Conservation (phyloP, 2,888 invertebrate genomes). For the Papilio elwesi region DNA sequence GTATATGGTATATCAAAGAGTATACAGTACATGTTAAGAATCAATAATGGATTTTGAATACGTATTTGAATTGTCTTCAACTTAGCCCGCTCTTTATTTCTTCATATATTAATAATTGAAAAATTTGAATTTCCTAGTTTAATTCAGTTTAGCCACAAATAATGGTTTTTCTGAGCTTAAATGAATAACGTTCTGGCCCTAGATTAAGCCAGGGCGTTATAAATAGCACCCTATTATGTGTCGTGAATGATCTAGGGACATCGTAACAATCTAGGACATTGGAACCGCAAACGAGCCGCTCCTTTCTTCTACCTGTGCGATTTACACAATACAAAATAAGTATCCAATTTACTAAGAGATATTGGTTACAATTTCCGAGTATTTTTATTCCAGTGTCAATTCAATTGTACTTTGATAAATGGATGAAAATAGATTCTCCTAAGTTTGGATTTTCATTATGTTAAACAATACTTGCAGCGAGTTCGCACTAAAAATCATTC, state of each 20-base stretch:
- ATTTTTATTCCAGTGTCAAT: not conserved
- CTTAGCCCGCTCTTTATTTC: no score
- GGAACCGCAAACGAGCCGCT: constrained; percentile 29
- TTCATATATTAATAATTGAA: not conserved
- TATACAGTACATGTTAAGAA: no score
- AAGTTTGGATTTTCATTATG: no score
- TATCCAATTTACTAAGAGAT: constrained; percentile 17
- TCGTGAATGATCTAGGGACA: constrained; percentile 24
- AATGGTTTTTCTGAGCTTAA: constrained; percentile 19
- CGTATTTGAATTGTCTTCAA: no score
- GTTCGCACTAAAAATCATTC: no score
- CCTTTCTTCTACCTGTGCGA: constrained; percentile 33
- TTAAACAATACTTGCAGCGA: no score
- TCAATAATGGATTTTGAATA: no score
- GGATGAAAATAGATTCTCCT: no score
- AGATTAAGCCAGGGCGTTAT: constrained; percentile 25
- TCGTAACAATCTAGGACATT: constrained; percentile 35
- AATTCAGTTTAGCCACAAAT: constrained; percentile 18
- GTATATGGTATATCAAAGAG: no score
- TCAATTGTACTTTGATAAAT: not conserved
- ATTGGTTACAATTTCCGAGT: not conserved
- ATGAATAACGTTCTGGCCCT: constrained; percentile 16
- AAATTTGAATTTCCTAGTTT: not conserved
- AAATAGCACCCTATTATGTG: constrained; percentile 34
- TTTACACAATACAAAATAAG: constrained; percentile 32